Evolutionary conservation across 2,888 invertebrate species (phyloP).

Genomic region (Temnothorax unifasciatus): DNA sequence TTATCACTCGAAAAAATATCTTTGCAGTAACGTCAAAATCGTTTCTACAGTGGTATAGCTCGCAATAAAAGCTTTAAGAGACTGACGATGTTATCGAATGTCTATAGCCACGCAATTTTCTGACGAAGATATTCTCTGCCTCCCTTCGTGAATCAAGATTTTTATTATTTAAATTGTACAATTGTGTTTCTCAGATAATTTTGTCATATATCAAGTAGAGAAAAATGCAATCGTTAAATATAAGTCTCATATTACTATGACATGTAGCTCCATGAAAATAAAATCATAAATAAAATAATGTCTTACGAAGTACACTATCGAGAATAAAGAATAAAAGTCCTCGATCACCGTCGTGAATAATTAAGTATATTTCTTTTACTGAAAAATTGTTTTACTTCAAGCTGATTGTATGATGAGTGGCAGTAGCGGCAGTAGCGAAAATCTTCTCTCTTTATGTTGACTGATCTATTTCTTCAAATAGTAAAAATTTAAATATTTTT

Average conservation of each 20-base stretch:
- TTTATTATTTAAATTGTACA: constrained; percentile 19
- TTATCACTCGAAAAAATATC: background rate
- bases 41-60: background rate
- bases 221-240: background rate
- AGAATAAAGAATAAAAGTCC: background rate
- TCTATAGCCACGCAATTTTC: constrained; percentile 3
- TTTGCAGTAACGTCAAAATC: background rate
- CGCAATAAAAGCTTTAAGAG: background rate
- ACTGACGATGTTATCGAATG: background rate
- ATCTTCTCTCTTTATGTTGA: background rate
- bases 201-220: background rate
- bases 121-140: background rate
- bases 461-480: background rate
- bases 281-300: background rate
- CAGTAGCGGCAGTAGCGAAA: background rate
- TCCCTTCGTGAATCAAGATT: background rate
- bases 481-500: background rate
- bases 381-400: constrained; percentile 8
- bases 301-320: background rate
- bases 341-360: background rate
- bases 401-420: background rate
- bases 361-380: background rate
- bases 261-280: background rate
- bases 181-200: background rate
- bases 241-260: background rate